These are phyloP conservation scores for Grapholita molesta DNA, from an alignment of 1,140 invertebrate genomes.

Conservation along the genomic window DNA sequence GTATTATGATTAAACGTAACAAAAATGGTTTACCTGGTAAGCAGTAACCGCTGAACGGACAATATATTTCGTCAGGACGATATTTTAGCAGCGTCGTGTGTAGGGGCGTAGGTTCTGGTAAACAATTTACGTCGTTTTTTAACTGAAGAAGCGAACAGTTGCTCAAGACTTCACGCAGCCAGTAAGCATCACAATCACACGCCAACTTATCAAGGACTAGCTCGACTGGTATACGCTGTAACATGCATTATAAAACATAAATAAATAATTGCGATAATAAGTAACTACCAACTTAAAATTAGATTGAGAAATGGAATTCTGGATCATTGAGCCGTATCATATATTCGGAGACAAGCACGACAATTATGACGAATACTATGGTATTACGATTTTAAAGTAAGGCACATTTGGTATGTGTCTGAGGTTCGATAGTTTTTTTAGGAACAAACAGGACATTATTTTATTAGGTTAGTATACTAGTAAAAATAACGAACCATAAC, in stretches of 20 bases:
- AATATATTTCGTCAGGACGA: neutral
- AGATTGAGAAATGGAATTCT: too few species aligned
- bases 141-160: neutral
- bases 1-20: neutral
- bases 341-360: too few species aligned
- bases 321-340: too few species aligned
- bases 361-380: too few species aligned
- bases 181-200: neutral
- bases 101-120: neutral
- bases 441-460: too few species aligned
- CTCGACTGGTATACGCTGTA: neutral
- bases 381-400: too few species aligned
- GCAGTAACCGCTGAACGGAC: neutral
- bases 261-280: too few species aligned
- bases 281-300: too few species aligned
- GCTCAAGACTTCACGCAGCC: neutral
- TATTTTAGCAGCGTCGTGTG: neutral
- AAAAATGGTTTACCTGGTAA: neutral
- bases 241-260: neutral
- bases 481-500: too few species aligned
- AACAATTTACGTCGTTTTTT: neutral
- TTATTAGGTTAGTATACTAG: too few species aligned
- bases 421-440: too few species aligned
- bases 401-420: too few species aligned
- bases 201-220: neutral